Conservation (phyloP, 2,113 vertebrate genomes). For the Dolichotis patagonum region DNA sequence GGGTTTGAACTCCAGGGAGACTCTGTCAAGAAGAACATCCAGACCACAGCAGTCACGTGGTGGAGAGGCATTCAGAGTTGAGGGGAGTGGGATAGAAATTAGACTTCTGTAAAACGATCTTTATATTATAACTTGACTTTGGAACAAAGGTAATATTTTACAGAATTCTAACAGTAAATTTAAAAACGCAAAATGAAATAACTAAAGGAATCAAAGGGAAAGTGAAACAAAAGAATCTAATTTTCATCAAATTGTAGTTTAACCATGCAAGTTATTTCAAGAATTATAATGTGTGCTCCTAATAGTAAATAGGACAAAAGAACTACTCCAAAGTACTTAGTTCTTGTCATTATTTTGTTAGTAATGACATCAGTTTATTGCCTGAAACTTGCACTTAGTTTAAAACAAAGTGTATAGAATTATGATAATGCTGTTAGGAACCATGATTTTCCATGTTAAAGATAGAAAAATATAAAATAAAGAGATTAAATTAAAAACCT, state of each 20-base stretch:
- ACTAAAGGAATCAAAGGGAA: neutral
- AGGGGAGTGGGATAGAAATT: neutral
- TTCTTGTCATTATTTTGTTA: neutral
- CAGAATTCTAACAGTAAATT: neutral
- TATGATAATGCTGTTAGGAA: neutral
- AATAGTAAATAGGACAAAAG: neutral
- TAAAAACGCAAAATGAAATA: neutral
- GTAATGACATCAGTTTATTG: neutral
- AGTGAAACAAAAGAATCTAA: neutral
- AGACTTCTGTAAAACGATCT: neutral
- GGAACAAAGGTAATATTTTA: neutral
- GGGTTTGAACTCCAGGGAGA: too few species aligned
- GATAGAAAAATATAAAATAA: neutral
- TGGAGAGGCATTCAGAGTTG: neutral
- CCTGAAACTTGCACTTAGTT: constrained; percentile 15
- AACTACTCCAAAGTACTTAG: neutral
- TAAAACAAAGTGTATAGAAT: neutral
- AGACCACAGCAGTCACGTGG: neutral
- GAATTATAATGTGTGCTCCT: neutral
- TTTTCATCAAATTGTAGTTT: neutral
- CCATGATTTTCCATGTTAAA: neutral
- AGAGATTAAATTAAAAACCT: neutral
- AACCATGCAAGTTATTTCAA: neutral
- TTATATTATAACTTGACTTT: neutral
- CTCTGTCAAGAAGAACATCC: neutral